Base-by-base conservation (phyloP, 1,140 invertebrate species). In the Drosophila murphyi region DNA sequence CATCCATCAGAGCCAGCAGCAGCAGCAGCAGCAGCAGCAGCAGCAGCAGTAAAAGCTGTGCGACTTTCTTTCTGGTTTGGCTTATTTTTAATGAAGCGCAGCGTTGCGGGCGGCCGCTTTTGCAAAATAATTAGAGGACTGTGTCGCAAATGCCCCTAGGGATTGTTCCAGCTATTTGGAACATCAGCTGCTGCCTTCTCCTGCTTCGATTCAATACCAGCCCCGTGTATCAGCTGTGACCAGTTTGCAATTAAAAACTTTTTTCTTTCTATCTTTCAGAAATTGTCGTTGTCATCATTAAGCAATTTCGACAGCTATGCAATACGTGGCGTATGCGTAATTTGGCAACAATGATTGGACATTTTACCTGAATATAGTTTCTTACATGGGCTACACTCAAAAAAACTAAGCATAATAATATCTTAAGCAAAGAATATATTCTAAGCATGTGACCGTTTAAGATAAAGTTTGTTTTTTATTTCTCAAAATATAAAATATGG, bases 51-150 rank as follows among this genome's bases (percentile, higher is more conserved):
- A 63, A 67, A 76, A 47, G 55, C 47, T 51, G 20, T 47, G n/a
- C 29, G 12, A 48, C 20, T 54, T 50, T 48, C 7, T 57, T 10
- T 39, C 34, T 12, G 6, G 29, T 45, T 41, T 10, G 37, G 59
- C 45, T 72, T 41, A 45, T 37, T 80, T 69, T 68, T 82, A 88
- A 87, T 87, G 80, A 80, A 77, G 69, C 83, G 65, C 67, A 59
- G 60, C 72, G 34, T 64, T 75, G 72, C 59, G 72, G 55, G 73
- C 68, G 50, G 50, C 68, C 73, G 68, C 73, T 72, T 80, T 79
- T 83, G 70, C 76, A 48, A 67, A 83, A 79, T 87, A 86, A 86
- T 86, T 86, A 87, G 78, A 86, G 62, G 51, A 12, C 65, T 62
- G 65, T 37, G 72, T 43, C 29, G 65, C 12, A 65, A 64, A 71